phyloP scores from a whole-genome alignment of 2,797 vertebrate genomes.

The Orestias chungarensis region DNA sequence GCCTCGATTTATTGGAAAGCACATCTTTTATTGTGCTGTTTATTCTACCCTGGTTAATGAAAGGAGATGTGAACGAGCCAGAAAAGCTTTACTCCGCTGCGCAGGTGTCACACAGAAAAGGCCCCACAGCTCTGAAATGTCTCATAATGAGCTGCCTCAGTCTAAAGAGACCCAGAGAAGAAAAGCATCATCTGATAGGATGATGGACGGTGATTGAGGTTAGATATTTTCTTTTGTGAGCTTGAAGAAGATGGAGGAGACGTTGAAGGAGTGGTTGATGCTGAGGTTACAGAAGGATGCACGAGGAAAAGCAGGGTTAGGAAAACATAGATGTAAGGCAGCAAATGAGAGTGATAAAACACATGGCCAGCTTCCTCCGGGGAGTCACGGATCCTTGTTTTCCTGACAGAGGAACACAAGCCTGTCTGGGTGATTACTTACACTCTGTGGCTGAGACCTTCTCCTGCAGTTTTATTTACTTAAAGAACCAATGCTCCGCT shows the following conservation, averaged over 20 bases:
- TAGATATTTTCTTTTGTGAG: constrained; percentile 31
- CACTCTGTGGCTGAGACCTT: constrained; percentile 38
- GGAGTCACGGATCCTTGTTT: constrained; percentile 67
- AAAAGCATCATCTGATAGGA: constrained; percentile 29
- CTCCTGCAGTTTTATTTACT: constrained; percentile 35
- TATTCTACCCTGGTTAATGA: constrained; percentile 53
- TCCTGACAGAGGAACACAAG: constrained; percentile 59
- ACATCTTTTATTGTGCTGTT: constrained; percentile 16
- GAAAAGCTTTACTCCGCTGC: constrained; percentile 24
- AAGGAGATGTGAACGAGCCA: constrained; percentile 32
- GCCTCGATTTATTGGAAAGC: constrained; percentile 52
- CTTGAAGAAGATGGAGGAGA: constrained; percentile 24
- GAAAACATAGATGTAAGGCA: constrained; percentile 59
- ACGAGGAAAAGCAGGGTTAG: constrained; percentile 34
- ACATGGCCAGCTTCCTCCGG: constrained; percentile 55
- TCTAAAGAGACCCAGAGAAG: constrained; percentile 14
- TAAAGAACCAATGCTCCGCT: constrained; percentile 34
- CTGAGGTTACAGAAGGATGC: constrained; percentile 39
- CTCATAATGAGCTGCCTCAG: constrained; percentile 61
- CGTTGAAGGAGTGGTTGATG: constrained; percentile 50
- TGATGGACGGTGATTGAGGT: constrained; percentile 39
- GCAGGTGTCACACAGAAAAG: constrained; percentile 50
- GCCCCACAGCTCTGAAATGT: constrained; percentile 47
- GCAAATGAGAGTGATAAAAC: constrained; percentile 73
- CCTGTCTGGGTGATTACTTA: constrained; percentile 61